Conservation (phyloP, 2,797 vertebrate species). For the Argya squamiceps region DNA sequence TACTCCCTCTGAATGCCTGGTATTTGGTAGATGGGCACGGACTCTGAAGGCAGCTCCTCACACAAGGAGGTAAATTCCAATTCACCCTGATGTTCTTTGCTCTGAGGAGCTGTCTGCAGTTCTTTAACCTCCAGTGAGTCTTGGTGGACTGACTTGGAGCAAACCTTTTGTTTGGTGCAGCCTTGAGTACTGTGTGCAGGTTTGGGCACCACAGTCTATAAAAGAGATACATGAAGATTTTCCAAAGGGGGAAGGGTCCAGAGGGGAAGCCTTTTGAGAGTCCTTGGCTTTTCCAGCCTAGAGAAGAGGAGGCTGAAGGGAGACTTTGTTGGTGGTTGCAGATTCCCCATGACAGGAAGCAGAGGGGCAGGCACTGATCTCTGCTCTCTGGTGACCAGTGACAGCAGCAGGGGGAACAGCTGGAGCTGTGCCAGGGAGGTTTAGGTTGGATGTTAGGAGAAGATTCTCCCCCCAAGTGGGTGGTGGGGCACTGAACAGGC, state of each 20-base stretch:
- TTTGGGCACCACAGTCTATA: neutral
- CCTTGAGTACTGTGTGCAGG: neutral
- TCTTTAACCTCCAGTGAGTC: neutral
- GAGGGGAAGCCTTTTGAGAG: neutral
- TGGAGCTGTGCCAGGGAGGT: neutral
- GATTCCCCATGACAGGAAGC: neutral
- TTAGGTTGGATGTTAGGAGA: neutral
- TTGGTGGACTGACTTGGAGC: neutral
- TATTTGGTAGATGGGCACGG: neutral
- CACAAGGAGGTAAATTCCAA: neutral
- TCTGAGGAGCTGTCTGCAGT: neutral
- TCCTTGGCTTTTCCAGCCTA: neutral
- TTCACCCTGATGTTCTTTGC: neutral
- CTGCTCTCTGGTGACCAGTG: neutral
- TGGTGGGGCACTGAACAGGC: accelerated
- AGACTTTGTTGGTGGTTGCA: neutral
- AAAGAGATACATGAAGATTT: too few relatives aligned
- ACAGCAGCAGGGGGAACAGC: accelerated
- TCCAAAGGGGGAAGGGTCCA: neutral
- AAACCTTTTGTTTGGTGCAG: neutral
- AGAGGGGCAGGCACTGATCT: neutral
- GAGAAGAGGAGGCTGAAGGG: neutral
- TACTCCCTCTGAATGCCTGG: neutral
- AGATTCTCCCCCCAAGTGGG: accelerated
- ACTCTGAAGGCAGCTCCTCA: neutral